phyloP scores from a whole-genome alignment of 2,797 vertebrate species.

The Myotis vivesi region DNA sequence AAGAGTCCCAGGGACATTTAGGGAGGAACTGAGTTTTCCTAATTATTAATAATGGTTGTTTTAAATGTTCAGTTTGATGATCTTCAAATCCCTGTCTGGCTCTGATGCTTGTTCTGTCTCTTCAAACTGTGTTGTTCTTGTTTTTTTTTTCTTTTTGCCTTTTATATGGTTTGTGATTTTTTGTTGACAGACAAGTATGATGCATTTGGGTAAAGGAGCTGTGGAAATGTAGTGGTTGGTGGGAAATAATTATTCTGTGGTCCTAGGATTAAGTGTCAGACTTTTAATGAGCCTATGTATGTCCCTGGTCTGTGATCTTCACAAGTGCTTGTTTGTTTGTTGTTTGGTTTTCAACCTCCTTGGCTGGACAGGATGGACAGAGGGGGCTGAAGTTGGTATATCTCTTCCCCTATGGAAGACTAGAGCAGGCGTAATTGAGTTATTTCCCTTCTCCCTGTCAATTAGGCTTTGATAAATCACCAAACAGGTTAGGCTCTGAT shows the following conservation, averaged over 20 bases:
- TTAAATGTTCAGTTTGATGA: not conserved
- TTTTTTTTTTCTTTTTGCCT: not conserved
- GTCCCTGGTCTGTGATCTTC: not conserved
- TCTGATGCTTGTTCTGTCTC: not conserved
- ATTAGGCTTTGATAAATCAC: not conserved
- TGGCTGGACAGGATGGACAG: not conserved
- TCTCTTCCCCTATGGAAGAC: not conserved
- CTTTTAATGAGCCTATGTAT: not conserved
- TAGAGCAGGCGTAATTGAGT: not conserved
- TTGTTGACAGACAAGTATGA: not conserved
- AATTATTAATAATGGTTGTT: not conserved
- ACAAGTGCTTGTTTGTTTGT: not conserved
- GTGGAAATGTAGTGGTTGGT: not conserved
- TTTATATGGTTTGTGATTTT: not conserved
- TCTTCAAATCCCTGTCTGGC: not conserved
- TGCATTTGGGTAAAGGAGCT: not conserved
- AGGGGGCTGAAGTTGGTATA: not conserved
- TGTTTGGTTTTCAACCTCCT: not conserved
- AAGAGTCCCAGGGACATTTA: not conserved
- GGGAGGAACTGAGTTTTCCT: not conserved
- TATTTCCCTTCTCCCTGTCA: not conserved
- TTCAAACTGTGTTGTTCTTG: not conserved
- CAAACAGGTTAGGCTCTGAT: not conserved
- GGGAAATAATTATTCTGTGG: not conserved
- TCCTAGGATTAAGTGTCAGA: not conserved